Conservation (phyloP, 2,888 invertebrate species). For the Sepioteuthis lessoniana region DNA sequence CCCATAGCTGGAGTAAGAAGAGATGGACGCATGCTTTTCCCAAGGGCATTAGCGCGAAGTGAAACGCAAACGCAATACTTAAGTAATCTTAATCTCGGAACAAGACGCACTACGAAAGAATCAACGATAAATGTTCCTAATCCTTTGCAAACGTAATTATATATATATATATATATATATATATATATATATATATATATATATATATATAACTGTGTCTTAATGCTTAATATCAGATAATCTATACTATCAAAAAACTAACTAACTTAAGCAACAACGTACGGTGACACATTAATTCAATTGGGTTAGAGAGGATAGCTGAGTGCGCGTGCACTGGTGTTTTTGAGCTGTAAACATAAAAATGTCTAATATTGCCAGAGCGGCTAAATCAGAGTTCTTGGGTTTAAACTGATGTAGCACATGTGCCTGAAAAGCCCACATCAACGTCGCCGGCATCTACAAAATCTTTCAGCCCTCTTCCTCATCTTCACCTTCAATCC, state of each 20-base stretch:
- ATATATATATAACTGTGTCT: background rate
- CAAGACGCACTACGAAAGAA: too few species aligned
- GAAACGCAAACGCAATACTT: too few species aligned
- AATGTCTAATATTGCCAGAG: background rate
- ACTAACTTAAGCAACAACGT: background rate
- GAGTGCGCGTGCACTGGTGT: background rate
- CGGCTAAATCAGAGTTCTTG: background rate
- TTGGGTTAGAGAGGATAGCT: background rate
- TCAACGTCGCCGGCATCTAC: background rate
- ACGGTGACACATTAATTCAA: background rate
- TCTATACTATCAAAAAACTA: background rate
- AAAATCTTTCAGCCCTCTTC: too few species aligned
- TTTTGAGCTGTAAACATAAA: background rate
- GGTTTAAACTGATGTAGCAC: background rate
- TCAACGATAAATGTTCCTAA: background rate
- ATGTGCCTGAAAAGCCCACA: background rate
- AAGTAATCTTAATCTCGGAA: too few species aligned
- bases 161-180: slow-evolving; percentile 25
- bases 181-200: slow-evolving; percentile 39
- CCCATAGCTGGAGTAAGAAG: too few species aligned
- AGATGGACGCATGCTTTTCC: too few species aligned
- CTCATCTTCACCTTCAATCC: background rate
- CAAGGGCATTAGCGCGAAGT: too few species aligned
- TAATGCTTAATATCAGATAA: background rate
- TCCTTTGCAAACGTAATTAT: background rate